Percentiles rank a stretch among this genome's conserved stretches.
These are phyloP conservation scores for Eilema depressum DNA, from an alignment of 2,888 invertebrate genomes.

Conservation along the genomic window DNA sequence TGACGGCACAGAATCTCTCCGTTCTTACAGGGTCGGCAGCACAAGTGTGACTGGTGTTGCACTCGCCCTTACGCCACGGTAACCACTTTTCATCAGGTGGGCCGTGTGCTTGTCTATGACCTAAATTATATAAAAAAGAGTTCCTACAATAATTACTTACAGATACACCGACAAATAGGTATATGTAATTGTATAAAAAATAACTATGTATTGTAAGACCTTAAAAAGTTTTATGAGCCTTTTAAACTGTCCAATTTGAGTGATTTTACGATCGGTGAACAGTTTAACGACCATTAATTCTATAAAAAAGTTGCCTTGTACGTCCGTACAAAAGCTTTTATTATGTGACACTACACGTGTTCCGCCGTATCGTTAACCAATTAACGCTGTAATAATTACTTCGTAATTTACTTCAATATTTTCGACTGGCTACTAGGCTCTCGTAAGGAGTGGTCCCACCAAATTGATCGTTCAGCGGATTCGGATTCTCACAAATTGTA, in stretches of 20 bases:
- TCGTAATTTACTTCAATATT: background rate
- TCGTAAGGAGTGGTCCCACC: background rate
- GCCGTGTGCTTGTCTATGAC: no score
- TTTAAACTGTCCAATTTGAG: constrained; percentile 2
- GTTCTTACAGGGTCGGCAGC: no score
- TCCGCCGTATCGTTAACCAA: background rate
- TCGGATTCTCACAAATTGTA: no score
- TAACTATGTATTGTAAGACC: background rate
- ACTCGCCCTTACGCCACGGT: no score
- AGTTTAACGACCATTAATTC: background rate
- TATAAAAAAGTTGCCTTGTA: background rate
- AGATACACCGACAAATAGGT: background rate
- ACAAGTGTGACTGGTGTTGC: no score
- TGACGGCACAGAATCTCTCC: no score
- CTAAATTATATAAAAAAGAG: no score
- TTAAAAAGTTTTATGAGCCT: constrained; percentile 6
- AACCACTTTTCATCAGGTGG: no score
- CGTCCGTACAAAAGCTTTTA: background rate
- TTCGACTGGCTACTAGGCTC: background rate
- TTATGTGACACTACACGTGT: constrained; percentile 4
- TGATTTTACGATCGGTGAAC: constrained; percentile 7
- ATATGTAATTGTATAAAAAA: background rate
- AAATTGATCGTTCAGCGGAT: background rate
- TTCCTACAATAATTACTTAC: background rate
- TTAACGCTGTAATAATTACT: constrained; percentile 2